phyloP scores from a whole-genome alignment of 2,113 vertebrate genomes.

The Charadrius vociferus region DNA sequence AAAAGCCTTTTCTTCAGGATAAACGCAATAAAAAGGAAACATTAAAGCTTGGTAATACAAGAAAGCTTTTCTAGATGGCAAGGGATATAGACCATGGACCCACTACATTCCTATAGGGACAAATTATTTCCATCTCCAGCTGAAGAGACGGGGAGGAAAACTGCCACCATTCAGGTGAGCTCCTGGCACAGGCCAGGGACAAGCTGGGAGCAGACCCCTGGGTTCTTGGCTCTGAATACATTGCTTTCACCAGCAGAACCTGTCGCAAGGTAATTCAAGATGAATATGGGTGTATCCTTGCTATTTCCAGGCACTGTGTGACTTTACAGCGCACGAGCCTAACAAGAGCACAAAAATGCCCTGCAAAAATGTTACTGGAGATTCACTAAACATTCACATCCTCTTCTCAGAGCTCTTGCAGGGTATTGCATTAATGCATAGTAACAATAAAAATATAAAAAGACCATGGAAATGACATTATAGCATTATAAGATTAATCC shows the following conservation, averaged over 20 bases:
- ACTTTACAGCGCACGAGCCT: not conserved
- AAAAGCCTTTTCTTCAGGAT: not conserved
- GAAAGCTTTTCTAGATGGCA: not conserved
- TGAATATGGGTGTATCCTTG: constrained; percentile 1
- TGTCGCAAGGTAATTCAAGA: not conserved
- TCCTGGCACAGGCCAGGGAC: not conserved
- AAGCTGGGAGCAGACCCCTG: not conserved
- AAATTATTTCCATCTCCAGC: not conserved
- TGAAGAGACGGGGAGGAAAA: not conserved
- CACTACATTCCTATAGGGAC: not conserved
- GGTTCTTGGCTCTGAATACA: not conserved
- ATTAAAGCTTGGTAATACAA: not conserved
- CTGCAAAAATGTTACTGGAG: constrained; percentile 49
- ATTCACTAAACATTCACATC: constrained; percentile 44
- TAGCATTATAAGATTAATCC: constrained; percentile 72
- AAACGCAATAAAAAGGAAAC: not conserved
- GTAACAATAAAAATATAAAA: constrained; percentile 68
- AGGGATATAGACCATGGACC: not conserved
- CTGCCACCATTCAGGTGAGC: not conserved
- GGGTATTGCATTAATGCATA: constrained; percentile 58
- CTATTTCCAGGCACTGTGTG: constrained; percentile 2
- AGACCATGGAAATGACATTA: constrained; percentile 72
- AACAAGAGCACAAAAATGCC: constrained; percentile 27
- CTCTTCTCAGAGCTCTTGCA: constrained; percentile 34
- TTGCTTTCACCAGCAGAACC: not conserved